phyloP scores from a whole-genome alignment of 2,888 invertebrate species.

The Plemyria rubiginata region DNA sequence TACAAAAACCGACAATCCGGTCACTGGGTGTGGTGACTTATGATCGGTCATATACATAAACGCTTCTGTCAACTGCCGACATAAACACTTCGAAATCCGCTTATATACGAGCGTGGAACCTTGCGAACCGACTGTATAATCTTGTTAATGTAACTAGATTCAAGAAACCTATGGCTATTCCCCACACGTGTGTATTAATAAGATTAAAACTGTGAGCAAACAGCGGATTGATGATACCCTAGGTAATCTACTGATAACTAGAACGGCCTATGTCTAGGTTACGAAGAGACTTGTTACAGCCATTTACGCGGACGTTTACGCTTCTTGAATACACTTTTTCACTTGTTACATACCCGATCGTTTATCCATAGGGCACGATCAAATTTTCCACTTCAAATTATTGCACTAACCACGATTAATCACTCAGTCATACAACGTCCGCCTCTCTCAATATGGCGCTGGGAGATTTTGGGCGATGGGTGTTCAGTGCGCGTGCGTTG shows the following conservation, averaged over 20 bases:
- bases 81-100: constrained; percentile 86
- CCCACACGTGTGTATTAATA: constrained; percentile 88
- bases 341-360: constrained; percentile 83
- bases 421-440: constrained; percentile 87
- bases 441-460: constrained; percentile 92
- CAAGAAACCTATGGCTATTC: constrained; percentile 88
- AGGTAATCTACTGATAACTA: constrained; percentile 86
- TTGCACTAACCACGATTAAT: constrained; percentile 84
- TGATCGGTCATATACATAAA: constrained; percentile 87
- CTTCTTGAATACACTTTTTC: constrained; percentile 63
- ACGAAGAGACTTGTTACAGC: constrained; percentile 75
- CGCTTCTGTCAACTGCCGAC: constrained; percentile 87
- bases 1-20: constrained; percentile 85
- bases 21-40: constrained; percentile 87
- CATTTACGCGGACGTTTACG: constrained; percentile 57
- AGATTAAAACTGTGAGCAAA: constrained; percentile 87
- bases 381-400: constrained; percentile 83
- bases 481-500: constrained; percentile 83
- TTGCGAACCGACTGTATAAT: constrained; percentile 87
- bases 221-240: constrained; percentile 85
- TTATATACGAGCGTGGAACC: constrained; percentile 85
- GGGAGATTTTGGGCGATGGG: constrained; percentile 85
- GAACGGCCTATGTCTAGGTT: constrained; percentile 87
- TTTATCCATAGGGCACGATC: constrained; percentile 86
- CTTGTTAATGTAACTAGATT: constrained; percentile 92